phyloP scores from a whole-genome alignment of 2,888 invertebrate species.

The Oasisia sp. region DNA sequence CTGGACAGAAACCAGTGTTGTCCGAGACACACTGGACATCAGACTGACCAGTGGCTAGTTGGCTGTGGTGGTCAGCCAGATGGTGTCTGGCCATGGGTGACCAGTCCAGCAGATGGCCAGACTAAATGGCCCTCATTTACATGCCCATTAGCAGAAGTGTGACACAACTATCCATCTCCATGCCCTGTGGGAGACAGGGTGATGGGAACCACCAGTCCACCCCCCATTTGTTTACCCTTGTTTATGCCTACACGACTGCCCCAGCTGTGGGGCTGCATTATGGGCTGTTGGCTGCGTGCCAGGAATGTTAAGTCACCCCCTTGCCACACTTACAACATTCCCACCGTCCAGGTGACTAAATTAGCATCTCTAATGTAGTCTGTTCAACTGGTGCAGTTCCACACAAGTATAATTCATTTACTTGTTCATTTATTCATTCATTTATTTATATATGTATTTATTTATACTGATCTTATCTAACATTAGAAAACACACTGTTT shows the following conservation, averaged over 20 bases:
- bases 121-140: constrained; percentile 13
- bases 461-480: not conserved
- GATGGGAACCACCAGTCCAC: not conserved
- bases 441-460: not conserved
- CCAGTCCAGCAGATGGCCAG: not conserved
- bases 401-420: not conserved
- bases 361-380: not conserved
- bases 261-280: not conserved
- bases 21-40: not conserved
- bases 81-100: not conserved
- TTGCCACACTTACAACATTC: not conserved
- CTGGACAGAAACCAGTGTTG: not conserved
- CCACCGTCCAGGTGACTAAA: not conserved
- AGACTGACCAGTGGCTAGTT: not conserved
- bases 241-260: not conserved
- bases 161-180: not conserved
- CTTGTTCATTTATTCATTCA: too few species aligned
- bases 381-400: not conserved
- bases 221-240: constrained; percentile 10
- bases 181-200: not conserved
- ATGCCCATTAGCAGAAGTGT: not conserved
- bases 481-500: not conserved
- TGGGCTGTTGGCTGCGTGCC: not conserved
- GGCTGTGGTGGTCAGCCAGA: not conserved
- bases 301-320: not conserved